Percentiles rank a stretch among this genome's conserved stretches.
Conservation (phyloP, 2,113 vertebrate species). For the Oostethus manadensis region DNA sequence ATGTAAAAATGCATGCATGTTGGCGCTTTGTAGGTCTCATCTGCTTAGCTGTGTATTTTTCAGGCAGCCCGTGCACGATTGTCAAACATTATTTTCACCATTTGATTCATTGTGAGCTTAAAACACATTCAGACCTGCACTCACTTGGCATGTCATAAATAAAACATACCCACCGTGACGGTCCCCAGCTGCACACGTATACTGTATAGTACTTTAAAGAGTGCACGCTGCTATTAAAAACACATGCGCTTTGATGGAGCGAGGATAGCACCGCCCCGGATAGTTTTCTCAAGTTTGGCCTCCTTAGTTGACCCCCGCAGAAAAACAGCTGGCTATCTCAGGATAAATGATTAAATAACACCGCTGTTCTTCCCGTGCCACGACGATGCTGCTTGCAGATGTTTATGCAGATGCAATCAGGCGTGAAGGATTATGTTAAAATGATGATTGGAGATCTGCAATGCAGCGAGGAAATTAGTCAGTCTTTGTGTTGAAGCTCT, state of each 20-base stretch:
- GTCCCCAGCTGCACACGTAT: background rate
- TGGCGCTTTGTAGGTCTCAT: background rate
- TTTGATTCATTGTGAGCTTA: background rate
- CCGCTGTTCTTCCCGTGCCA: too few species aligned
- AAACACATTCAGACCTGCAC: background rate
- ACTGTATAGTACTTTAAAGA: background rate
- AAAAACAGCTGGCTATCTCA: background rate
- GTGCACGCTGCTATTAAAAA: background rate
- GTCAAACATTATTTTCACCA: constrained; percentile 4
- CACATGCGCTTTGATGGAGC: background rate
- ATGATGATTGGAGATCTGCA: constrained; percentile 1
- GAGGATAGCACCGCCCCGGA: background rate
- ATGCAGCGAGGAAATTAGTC: background rate
- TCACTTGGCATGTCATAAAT: background rate
- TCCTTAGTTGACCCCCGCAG: background rate
- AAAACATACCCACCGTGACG: background rate
- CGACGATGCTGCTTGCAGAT: background rate
- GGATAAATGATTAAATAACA: background rate
- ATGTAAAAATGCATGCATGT: background rate
- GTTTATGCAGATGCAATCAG: constrained; percentile 5
- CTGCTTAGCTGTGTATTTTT: background rate
- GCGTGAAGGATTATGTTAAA: constrained; percentile 1
- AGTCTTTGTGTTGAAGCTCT: background rate
- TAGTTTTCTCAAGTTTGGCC: background rate
- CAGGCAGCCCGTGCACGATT: background rate